Evolutionary conservation across 2,113 vertebrate genomes (phyloP).

Genomic region (Crotalus helleri): DNA sequence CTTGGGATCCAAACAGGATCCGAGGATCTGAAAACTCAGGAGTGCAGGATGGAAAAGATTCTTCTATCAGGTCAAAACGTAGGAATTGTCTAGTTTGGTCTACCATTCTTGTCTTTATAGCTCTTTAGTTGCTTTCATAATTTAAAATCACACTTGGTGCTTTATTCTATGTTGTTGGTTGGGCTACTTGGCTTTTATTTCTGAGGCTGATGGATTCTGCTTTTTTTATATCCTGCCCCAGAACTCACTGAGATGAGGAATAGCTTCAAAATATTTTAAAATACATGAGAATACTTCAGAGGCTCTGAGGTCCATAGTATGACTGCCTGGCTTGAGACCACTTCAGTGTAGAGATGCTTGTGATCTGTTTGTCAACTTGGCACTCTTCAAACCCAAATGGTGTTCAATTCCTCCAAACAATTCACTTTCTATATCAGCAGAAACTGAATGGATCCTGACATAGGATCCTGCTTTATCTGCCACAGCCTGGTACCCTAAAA

Average conservation of each 20-base stretch:
- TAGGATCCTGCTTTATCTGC: not conserved
- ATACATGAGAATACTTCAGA: not conserved
- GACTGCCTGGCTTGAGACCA: not conserved
- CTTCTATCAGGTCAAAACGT: not conserved
- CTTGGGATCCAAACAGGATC: not conserved
- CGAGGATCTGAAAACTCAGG: not conserved
- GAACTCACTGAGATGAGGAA: not conserved
- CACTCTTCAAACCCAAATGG: not conserved
- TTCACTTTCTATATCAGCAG: not conserved
- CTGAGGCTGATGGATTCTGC: not conserved
- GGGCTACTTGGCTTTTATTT: not conserved
- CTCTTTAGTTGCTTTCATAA: not conserved
- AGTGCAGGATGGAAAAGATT: not conserved
- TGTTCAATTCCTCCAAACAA: not conserved
- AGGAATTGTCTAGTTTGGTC: not conserved
- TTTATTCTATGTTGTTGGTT: not conserved
- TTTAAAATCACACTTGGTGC: not conserved
- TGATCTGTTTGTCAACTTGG: not conserved
- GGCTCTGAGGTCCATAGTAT: not conserved
- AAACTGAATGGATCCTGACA: not conserved
- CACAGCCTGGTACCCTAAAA: not conserved
- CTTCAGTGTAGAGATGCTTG: not conserved
- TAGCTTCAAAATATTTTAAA: not conserved
- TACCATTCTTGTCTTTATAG: not conserved
- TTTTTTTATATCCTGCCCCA: not conserved